A percentile compares a stretch with the other conserved stretches of the same genome.
phyloP scores from a whole-genome alignment of 2,888 invertebrate species.

The Timema podura region DNA sequence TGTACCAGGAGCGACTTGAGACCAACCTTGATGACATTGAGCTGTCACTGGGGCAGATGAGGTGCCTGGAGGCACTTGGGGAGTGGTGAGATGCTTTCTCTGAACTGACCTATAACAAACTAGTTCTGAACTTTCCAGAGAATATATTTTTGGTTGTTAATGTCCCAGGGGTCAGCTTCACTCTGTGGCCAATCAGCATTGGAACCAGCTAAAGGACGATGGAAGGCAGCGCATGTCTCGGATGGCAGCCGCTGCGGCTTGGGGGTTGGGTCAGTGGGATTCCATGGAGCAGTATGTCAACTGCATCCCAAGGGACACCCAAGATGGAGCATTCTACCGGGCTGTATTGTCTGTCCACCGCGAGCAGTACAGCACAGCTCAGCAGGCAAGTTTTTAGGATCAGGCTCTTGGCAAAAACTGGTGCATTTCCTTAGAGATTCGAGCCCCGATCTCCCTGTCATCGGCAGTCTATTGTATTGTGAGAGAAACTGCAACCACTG shows the following conservation, averaged over 20 bases:
- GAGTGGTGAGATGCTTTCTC: slow-evolving; percentile 68
- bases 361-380: slow-evolving; percentile 56
- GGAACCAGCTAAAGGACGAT: slow-evolving; percentile 61
- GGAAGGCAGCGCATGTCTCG: slow-evolving; percentile 72
- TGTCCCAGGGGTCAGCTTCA: slow-evolving; percentile 59
- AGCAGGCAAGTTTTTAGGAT: slow-evolving; percentile 34
- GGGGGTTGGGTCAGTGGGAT: slow-evolving; percentile 93
- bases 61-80: slow-evolving; percentile 93
- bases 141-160: background rate
- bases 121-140: background rate
- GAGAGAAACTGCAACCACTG: too few species aligned
- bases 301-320: slow-evolving; percentile 86
- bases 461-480: too few species aligned
- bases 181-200: slow-evolving; percentile 72
- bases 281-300: slow-evolving; percentile 88
- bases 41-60: slow-evolving; percentile 85
- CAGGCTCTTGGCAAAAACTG: too few species aligned
- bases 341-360: slow-evolving; percentile 89
- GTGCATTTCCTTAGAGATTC: too few species aligned
- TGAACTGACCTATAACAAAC: background rate
- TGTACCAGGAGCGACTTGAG: slow-evolving; percentile 75
- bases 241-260: slow-evolving; percentile 90
- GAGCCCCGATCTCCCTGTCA: too few species aligned
- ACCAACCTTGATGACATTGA: slow-evolving; percentile 67
- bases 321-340: slow-evolving; percentile 92